Evolutionary conservation across 2,888 invertebrate species (phyloP).

Genomic region (Oscheius myriophilus): DNA sequence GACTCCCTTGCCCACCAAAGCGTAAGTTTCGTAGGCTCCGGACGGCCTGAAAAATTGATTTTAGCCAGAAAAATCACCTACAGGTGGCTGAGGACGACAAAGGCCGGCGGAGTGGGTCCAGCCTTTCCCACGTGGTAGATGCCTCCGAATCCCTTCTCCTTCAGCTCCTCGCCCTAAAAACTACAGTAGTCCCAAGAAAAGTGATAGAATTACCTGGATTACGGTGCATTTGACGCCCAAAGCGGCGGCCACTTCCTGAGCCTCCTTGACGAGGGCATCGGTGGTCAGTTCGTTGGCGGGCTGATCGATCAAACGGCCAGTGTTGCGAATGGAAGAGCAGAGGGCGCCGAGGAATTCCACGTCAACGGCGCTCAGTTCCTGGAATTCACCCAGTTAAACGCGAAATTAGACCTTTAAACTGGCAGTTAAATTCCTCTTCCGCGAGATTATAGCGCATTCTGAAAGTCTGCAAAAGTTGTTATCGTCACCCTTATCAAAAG

Average conservation of each 20-base stretch:
- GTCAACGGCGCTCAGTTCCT: slow-evolving; percentile 62
- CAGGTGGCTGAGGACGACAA: slow-evolving; percentile 79
- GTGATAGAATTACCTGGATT: slow-evolving; percentile 30
- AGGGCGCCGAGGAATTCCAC: slow-evolving; percentile 69
- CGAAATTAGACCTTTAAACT: not conserved
- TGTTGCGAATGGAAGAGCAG: slow-evolving; percentile 77
- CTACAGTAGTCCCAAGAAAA: not conserved
- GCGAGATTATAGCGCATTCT: too few relatives aligned
- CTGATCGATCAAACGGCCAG: slow-evolving; percentile 85
- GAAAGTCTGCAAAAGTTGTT: too few relatives aligned
- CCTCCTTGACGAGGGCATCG: slow-evolving; percentile 80
- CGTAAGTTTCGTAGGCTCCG: slow-evolving; percentile 78
- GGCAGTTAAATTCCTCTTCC: too few relatives aligned
- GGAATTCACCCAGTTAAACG: slow-evolving; percentile 2
- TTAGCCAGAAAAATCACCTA: slow-evolving; percentile 71
- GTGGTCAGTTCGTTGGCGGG: slow-evolving; percentile 85
- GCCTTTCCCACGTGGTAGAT: slow-evolving; percentile 85
- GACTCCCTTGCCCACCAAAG: slow-evolving; percentile 92
- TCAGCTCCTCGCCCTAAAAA: slow-evolving; percentile 82
- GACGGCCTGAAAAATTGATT: slow-evolving; percentile 74
- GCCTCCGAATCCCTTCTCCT: slow-evolving; percentile 83
- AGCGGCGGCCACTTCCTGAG: slow-evolving; percentile 69
- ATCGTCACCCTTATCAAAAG: too few relatives aligned
- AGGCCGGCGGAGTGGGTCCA: slow-evolving; percentile 78
- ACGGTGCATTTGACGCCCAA: slow-evolving; percentile 45